These are phyloP conservation scores for Macaria liturata DNA, from an alignment of 2,888 invertebrate genomes.

Conservation along the genomic window DNA sequence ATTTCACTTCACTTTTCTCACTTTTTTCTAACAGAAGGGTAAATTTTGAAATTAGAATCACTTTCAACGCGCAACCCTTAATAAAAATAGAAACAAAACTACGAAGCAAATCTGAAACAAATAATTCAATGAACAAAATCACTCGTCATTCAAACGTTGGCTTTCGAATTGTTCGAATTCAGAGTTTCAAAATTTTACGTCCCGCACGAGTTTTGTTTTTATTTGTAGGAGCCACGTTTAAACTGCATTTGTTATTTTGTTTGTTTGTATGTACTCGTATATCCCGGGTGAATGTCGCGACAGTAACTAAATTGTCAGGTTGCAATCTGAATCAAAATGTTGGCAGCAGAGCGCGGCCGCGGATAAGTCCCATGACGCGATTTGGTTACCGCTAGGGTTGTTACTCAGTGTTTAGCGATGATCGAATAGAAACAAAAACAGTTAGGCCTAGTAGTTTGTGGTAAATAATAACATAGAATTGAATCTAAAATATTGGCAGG, in stretches of 20 bases:
- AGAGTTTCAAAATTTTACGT: conserved; percentile 6
- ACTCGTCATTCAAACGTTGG: conserved; percentile 15
- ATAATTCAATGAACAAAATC: conserved; percentile 25
- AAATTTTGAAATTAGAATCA: conserved; percentile 14
- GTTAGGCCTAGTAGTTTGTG: neutral
- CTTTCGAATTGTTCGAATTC: conserved; percentile 10
- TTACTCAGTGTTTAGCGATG: conserved; percentile 1
- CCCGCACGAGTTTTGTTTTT: conserved; percentile 4
- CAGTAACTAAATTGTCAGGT: conserved; percentile 71
- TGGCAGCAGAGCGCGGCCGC: conserved; percentile 60
- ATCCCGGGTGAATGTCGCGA: conserved; percentile 52
- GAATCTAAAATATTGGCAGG: no score
- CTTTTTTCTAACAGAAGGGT: neutral
- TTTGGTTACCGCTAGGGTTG: conserved; percentile 46
- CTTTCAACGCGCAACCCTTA: conserved; percentile 2
- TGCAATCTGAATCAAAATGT: conserved; percentile 65
- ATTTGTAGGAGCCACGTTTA: conserved; percentile 3
- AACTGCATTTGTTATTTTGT: conserved; percentile 33
- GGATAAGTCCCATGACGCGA: conserved; percentile 62
- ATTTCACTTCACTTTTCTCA: no score
- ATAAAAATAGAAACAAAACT: conserved; percentile 1
- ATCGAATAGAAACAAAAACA: conserved; percentile 1
- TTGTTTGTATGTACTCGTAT: conserved; percentile 34
- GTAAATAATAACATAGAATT: neutral
- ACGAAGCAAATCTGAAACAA: neutral